Evolutionary conservation across 2,797 vertebrate genomes (phyloP), one percentile per base, ranked within the genome.

Genomic region (Manis crassicaudata): DNA sequence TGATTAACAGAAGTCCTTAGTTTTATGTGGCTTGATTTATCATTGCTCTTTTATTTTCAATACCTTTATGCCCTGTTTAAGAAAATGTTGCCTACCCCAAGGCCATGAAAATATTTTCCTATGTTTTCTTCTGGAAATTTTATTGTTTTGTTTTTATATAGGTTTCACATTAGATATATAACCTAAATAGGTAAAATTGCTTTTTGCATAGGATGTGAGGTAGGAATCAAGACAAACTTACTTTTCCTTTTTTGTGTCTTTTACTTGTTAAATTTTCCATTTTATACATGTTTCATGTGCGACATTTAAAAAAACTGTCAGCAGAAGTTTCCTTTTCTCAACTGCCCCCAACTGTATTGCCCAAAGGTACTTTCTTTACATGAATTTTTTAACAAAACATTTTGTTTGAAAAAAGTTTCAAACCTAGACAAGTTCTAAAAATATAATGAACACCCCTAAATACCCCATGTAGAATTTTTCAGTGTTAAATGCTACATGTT

Each of bases 361-460:
- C 84, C n/a, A 67, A 54, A 46, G 46, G 89, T 46, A 56, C 16
- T 73, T 75, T 92, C 90, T 75, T 46, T 46, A 46, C 46, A 46
- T 46, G 29, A 84, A 79, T 80, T 84, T 96, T 65, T 88, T 43
- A 96, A 83, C 58, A 88, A 91, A 77, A 70, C 9, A 25, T 76
- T 84, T 81, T 62, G 29, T 72, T 95, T 65, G 25, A 35, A 84
- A 94, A 81, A 63, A 60, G 35, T 7, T 88, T 63, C 32, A 84
- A 82, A 95, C 11, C 35, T 80, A 94, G 32, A 37, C 1, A 79
- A 82, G 27, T 79, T 83, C 9, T 75, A 43, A 79, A 75, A 93
- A 46, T 14, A 65, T 75, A 92, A 25, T 20, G 18, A 87, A 70
- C n/a, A 60, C 29, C 35, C 0, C 60, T 35, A 86, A 77, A 63